Percentiles rank a stretch among this genome's conserved stretches.
These are phyloP conservation scores for Diabrotica undecimpunctata DNA, from an alignment of 1,140 invertebrate species.

Conservation along the genomic window DNA sequence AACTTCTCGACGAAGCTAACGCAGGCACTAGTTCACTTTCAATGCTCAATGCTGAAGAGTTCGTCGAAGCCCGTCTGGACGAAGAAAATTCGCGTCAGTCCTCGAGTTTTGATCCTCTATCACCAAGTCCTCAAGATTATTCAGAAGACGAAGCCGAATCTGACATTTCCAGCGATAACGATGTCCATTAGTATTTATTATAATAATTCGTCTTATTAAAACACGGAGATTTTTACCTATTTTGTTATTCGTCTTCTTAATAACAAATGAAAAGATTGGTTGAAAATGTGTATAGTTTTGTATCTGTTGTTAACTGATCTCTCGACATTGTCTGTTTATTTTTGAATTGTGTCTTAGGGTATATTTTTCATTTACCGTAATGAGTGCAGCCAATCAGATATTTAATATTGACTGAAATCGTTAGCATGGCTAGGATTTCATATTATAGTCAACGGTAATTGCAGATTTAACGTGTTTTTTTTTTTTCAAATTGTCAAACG, in stretches of 20 bases:
- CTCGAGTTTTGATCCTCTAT: slow-evolving; percentile 44
- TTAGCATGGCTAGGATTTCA: too few species aligned
- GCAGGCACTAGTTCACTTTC: slow-evolving; percentile 32
- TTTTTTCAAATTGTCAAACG: too few species aligned
- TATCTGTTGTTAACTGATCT: background rate
- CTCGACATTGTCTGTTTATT: slow-evolving; percentile 2
- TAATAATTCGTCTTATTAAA: background rate
- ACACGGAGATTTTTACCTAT: slow-evolving; percentile 15
- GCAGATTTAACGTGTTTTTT: too few species aligned
- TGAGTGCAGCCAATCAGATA: too few species aligned
- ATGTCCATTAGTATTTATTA: slow-evolving; percentile 35
- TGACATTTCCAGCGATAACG: slow-evolving; percentile 45
- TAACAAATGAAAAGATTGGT: background rate
- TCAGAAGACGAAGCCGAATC: slow-evolving; percentile 48
- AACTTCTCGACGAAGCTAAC: slow-evolving; percentile 27
- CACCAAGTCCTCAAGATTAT: slow-evolving; percentile 42
- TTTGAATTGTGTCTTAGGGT: background rate
- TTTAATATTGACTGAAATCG: too few species aligned
- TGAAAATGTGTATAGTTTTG: background rate
- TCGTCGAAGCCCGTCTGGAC: slow-evolving; percentile 38
- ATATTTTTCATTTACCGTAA: background rate
- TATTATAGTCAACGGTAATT: too few species aligned
- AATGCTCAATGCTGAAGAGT: slow-evolving; percentile 33
- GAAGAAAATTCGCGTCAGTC: slow-evolving; percentile 45
- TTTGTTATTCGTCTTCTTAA: slow-evolving; percentile 18